phyloP scores from a whole-genome alignment of 2,888 invertebrate species.

The Rapana venosa region DNA sequence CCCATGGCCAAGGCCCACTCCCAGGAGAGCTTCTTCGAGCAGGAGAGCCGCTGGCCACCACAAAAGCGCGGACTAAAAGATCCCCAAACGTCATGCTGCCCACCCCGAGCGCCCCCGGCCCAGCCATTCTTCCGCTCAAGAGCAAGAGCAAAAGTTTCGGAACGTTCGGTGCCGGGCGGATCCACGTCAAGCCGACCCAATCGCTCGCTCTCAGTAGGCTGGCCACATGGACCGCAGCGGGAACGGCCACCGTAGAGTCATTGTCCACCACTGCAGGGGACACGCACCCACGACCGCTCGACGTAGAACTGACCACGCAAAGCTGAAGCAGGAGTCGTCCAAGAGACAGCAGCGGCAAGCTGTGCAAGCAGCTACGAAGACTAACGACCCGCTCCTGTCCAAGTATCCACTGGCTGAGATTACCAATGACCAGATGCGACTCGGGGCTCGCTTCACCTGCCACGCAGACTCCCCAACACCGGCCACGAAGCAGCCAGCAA shows the following conservation, averaged over 20 bases:
- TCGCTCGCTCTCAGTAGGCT: conserved; percentile 62
- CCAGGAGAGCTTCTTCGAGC: conserved; percentile 68
- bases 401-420: conserved; percentile 78
- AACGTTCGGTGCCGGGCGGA: conserved; percentile 58
- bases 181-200: conserved; percentile 70
- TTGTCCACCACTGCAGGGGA: background rate
- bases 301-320: conserved; percentile 65
- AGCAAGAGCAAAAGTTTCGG: conserved; percentile 68
- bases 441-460: conserved; percentile 73
- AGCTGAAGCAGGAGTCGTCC: conserved; percentile 67
- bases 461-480: conserved; percentile 73
- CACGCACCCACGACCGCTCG: conserved; percentile 54
- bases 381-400: conserved; percentile 75
- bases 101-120: conserved; percentile 59
- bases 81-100: conserved; percentile 67
- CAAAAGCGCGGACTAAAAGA: conserved; percentile 55
- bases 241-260: background rate
- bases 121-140: conserved; percentile 62
- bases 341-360: conserved; percentile 72
- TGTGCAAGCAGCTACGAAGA: conserved; percentile 73
- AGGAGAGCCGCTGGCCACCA: conserved; percentile 49
- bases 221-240: conserved; percentile 54
- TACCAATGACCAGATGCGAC: conserved; percentile 77
- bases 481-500: conserved; percentile 57
- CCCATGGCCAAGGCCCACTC: conserved; percentile 62